These are phyloP conservation scores for Tyto alba DNA, from an alignment of 2,113 vertebrate genomes.

Conservation along the genomic window DNA sequence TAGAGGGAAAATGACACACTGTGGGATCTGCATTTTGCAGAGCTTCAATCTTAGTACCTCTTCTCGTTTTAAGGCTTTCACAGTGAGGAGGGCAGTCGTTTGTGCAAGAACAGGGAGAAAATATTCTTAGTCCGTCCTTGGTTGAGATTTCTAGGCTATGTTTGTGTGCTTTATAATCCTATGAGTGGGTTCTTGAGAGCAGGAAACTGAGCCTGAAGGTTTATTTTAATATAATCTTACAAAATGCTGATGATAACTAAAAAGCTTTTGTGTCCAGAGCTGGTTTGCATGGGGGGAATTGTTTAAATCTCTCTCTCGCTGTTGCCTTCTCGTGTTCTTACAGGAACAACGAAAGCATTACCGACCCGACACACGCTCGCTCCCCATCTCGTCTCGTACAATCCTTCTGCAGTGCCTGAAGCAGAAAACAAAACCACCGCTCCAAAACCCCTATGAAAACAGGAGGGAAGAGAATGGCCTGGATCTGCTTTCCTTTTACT, in stretches of 20 bases:
- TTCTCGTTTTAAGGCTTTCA: neutral
- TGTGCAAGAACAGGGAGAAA: neutral
- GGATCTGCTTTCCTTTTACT: neutral
- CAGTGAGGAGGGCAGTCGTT: rapidly evolving
- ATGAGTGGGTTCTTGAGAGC: rapidly evolving
- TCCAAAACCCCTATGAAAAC: neutral
- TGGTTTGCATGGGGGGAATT: neutral
- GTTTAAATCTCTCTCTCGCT: neutral
- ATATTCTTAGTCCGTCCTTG: neutral
- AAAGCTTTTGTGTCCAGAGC: neutral
- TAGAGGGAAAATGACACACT: rapidly evolving
- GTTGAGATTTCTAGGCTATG: neutral
- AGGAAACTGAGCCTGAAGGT: neutral
- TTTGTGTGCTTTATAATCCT: neutral
- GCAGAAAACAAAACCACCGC: neutral
- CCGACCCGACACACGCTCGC: rapidly evolving
- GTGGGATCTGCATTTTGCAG: neutral
- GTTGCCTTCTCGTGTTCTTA: neutral
- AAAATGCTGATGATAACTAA: neutral
- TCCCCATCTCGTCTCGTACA: neutral
- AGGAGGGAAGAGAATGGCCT: neutral
- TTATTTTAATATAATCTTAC: neutral
- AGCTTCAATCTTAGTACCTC: neutral
- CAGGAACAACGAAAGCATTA: neutral
- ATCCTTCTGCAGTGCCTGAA: neutral